A percentile compares a stretch with the other conserved stretches of the same genome.
These are phyloP conservation scores for Epinephelus moara DNA, from an alignment of 2,113 vertebrate species.

Conservation along the genomic window DNA sequence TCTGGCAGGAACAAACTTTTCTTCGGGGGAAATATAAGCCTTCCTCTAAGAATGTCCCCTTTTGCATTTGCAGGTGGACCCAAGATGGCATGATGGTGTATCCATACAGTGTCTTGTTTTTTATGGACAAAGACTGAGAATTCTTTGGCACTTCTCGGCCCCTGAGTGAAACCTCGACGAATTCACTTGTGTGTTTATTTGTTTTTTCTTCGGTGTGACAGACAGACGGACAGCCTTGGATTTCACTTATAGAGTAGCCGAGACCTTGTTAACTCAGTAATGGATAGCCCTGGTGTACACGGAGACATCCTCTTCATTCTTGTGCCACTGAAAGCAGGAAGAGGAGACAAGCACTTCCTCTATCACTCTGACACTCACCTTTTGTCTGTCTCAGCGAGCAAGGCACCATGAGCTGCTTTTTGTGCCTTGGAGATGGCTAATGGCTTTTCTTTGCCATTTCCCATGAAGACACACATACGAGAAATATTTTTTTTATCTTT, in stretches of 20 bases:
- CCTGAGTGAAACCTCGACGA: slow-evolving; percentile 30
- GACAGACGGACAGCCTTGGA: slow-evolving; percentile 64
- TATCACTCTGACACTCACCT: slow-evolving; percentile 75
- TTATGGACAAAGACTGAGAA: slow-evolving; percentile 51
- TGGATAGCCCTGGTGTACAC: slow-evolving; percentile 74
- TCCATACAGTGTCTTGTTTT: slow-evolving; percentile 59
- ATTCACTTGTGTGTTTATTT: slow-evolving; percentile 74
- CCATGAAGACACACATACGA: slow-evolving; percentile 80
- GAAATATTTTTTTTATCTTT: slow-evolving; percentile 29
- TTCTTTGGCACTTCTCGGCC: slow-evolving; percentile 51
- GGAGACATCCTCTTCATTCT: slow-evolving; percentile 80
- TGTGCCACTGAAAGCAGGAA: slow-evolving; percentile 79
- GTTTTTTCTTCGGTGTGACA: slow-evolving; percentile 67
- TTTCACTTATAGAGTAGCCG: slow-evolving; percentile 66
- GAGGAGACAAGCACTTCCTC: slow-evolving; percentile 85
- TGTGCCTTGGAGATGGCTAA: slow-evolving; percentile 50
- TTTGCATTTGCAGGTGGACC: slow-evolving; percentile 68
- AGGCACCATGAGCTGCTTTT: slow-evolving; percentile 72
- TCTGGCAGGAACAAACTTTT: slow-evolving; percentile 53
- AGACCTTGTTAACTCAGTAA: slow-evolving; percentile 83
- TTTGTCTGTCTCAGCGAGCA: slow-evolving; percentile 83
- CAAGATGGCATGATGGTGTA: slow-evolving; percentile 41
- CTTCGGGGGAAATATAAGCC: slow-evolving; percentile 40
- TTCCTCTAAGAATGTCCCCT: slow-evolving; percentile 36
- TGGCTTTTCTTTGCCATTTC: slow-evolving; percentile 81